Conservation (phyloP, 2,888 invertebrate genomes). For the Noctuana brunneofusca region DNA sequence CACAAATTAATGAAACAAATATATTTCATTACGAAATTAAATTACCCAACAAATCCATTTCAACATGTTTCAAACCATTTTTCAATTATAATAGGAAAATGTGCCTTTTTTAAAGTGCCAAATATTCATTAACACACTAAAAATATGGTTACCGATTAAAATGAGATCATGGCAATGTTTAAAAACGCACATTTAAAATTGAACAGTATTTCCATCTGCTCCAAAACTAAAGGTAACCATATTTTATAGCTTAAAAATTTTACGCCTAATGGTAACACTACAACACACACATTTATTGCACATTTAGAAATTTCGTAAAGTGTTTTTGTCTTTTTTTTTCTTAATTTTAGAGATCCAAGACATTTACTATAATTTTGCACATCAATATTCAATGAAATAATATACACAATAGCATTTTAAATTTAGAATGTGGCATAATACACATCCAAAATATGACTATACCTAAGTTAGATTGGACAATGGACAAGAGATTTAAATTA, state of each 20-base stretch:
- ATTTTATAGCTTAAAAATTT: slow-evolving; percentile 67
- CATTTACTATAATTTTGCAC: slow-evolving; percentile 83
- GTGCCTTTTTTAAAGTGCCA: slow-evolving; percentile 82
- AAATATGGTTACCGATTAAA: slow-evolving; percentile 64
- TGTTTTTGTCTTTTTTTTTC: slow-evolving; percentile 81
- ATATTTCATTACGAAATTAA: slow-evolving; percentile 84
- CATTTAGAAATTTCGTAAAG: slow-evolving; percentile 83
- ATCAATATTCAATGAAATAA: slow-evolving; percentile 79
- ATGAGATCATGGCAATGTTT: slow-evolving; percentile 70
- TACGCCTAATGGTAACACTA: slow-evolving; percentile 83
- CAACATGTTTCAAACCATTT: slow-evolving; percentile 82
- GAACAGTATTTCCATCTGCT: slow-evolving; percentile 39
- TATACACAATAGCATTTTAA: slow-evolving; percentile 79
- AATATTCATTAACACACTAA: slow-evolving; percentile 75
- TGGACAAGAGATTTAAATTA: slow-evolving; percentile 75
- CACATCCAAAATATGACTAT: slow-evolving; percentile 82
- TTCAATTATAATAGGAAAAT: slow-evolving; percentile 81
- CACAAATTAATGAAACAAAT: slow-evolving; percentile 79
- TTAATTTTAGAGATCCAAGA: slow-evolving; percentile 82
- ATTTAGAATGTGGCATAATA: slow-evolving; percentile 78
- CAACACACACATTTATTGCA: slow-evolving; percentile 84
- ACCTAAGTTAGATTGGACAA: slow-evolving; percentile 79
- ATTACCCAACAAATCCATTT: slow-evolving; percentile 83
- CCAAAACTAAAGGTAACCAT: slow-evolving; percentile 48
- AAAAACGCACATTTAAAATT: slow-evolving; percentile 44